These are phyloP conservation scores for Lepidurus arcticus DNA, from an alignment of 1,140 invertebrate species.

Conservation along the genomic window DNA sequence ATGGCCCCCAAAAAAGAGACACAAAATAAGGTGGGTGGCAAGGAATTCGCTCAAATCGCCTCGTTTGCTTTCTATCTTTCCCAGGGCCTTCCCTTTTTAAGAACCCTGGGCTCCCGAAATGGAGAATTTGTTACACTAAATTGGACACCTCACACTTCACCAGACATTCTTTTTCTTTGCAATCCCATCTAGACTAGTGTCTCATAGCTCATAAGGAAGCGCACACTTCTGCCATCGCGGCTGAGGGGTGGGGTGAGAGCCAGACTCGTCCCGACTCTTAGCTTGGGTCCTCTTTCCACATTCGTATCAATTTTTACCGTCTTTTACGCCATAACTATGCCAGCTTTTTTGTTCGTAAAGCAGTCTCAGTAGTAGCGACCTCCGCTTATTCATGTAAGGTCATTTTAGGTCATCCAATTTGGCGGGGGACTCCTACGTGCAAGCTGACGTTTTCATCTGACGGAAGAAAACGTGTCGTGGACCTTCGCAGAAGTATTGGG, in stretches of 20 bases:
- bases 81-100: neutral
- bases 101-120: neutral
- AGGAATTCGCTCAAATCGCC: too few relatives aligned
- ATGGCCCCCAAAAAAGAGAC: neutral
- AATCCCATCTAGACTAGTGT: neutral
- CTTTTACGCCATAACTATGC: neutral
- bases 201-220: neutral
- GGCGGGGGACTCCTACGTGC: neutral
- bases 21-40: too few relatives aligned
- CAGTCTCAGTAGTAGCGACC: neutral
- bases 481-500: neutral
- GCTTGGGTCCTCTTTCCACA: neutral
- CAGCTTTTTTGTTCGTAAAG: neutral
- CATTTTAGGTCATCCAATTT: slow-evolving; percentile 10
- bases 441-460: neutral
- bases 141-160: slow-evolving; percentile 12
- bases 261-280: neutral
- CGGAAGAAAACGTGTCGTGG: neutral
- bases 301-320: neutral
- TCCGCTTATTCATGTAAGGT: neutral
- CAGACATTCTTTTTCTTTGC: neutral
- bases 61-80: neutral
- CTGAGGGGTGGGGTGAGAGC: neutral
- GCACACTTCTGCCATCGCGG: neutral
- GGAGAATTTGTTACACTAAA: slow-evolving; percentile 7